Conservation (phyloP, 2,797 vertebrate species). For the Tangara arthus region DNA sequence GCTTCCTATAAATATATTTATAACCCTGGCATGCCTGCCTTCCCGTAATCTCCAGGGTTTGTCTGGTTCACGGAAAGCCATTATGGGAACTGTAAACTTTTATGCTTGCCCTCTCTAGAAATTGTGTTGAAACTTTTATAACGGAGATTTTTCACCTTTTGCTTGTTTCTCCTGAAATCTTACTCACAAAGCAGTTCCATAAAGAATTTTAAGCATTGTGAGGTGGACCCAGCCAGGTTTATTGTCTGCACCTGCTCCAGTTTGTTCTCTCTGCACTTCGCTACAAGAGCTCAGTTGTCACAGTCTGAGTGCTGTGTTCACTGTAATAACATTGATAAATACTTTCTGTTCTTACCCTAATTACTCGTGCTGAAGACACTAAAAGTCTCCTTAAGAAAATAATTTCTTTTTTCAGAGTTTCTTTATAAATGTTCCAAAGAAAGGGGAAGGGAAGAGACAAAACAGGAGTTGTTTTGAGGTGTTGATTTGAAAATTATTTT, state of each 20-base stretch:
- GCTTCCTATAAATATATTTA: slow-evolving; percentile 65
- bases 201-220: slow-evolving; percentile 24
- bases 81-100: slow-evolving; percentile 59
- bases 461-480: neutral
- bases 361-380: neutral
- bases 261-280: neutral
- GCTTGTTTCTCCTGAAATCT: slow-evolving; percentile 36
- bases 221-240: neutral
- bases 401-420: neutral
- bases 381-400: neutral
- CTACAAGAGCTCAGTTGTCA: neutral
- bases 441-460: neutral
- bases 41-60: slow-evolving; percentile 26
- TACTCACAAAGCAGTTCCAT: slow-evolving; percentile 38
- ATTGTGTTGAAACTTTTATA: slow-evolving; percentile 59
- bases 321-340: neutral
- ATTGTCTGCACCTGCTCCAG: neutral
- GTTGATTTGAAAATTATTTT: neutral
- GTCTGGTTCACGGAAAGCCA: slow-evolving; percentile 37
- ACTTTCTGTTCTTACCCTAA: neutral
- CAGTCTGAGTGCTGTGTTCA: neutral
- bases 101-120: slow-evolving; percentile 46
- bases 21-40: slow-evolving; percentile 32
- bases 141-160: slow-evolving; percentile 26
- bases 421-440: neutral